phyloP scores from a whole-genome alignment of 1,140 invertebrate genomes.

The Rhopalosiphum maidis region DNA sequence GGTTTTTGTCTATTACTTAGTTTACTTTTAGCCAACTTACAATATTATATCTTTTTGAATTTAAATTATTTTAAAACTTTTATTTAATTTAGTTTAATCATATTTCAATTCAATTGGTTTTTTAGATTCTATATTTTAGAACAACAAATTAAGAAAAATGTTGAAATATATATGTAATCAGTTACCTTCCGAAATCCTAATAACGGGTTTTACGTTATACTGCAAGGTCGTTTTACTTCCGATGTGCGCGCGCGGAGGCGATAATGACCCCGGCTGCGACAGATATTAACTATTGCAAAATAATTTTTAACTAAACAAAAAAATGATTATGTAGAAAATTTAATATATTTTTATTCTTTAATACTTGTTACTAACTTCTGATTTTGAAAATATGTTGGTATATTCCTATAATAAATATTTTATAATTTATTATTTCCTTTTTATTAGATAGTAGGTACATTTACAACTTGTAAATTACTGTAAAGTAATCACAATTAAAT shows the following conservation, averaged over 20 bases:
- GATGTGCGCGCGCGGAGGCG: neutral
- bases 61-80: neutral
- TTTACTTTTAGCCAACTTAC: neutral
- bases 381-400: no score
- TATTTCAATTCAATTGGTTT: neutral
- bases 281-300: neutral
- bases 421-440: no score
- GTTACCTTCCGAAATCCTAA: neutral
- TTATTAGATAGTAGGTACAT: no score
- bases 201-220: conserved; percentile 26
- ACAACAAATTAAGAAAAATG: neutral
- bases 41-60: neutral
- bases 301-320: neutral
- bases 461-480: no score
- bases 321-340: neutral
- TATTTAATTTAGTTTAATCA: neutral
- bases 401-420: no score
- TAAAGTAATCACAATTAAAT: no score
- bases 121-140: neutral
- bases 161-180: neutral
- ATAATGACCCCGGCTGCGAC: conserved; percentile 30
- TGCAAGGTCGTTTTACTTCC: conserved; percentile 41
- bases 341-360: neutral
- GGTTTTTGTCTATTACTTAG: neutral
- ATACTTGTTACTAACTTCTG: no score